These are phyloP conservation scores for Diadromus collaris DNA, from an alignment of 2,888 invertebrate species.

Conservation along the genomic window DNA sequence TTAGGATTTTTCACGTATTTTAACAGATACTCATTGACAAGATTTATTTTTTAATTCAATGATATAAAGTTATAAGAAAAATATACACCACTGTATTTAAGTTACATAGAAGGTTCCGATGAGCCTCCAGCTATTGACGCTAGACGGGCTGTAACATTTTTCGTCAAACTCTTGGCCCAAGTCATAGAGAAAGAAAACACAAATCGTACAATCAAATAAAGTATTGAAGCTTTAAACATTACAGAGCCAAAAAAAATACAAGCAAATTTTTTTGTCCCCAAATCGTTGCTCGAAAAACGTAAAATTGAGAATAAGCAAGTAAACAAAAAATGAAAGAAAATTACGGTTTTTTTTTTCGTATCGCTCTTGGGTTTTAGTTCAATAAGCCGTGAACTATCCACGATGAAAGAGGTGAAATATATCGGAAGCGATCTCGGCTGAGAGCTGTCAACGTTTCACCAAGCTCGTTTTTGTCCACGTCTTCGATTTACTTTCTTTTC, in stretches of 20 bases:
- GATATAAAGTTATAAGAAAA: neutral
- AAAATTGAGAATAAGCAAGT: too few species aligned
- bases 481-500: constrained; percentile 46
- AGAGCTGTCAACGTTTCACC: constrained; percentile 28
- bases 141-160: too few species aligned
- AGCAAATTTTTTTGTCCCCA: too few species aligned
- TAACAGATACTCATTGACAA: neutral
- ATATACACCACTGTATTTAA: neutral
- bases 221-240: too few species aligned
- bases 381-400: neutral
- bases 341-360: neutral
- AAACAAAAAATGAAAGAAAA: too few species aligned
- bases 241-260: too few species aligned
- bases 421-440: constrained; percentile 22
- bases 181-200: too few species aligned
- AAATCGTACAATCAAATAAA: too few species aligned
- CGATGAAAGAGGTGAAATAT: constrained; percentile 12
- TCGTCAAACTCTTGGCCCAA: too few species aligned
- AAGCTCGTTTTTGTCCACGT: constrained; percentile 55
- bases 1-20: neutral
- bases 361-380: neutral
- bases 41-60: neutral
- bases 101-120: neutral
- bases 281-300: too few species aligned
- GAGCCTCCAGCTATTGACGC: too few species aligned